phyloP scores from a whole-genome alignment of 2,113 vertebrate species.

The Miniopterus natalensis region DNA sequence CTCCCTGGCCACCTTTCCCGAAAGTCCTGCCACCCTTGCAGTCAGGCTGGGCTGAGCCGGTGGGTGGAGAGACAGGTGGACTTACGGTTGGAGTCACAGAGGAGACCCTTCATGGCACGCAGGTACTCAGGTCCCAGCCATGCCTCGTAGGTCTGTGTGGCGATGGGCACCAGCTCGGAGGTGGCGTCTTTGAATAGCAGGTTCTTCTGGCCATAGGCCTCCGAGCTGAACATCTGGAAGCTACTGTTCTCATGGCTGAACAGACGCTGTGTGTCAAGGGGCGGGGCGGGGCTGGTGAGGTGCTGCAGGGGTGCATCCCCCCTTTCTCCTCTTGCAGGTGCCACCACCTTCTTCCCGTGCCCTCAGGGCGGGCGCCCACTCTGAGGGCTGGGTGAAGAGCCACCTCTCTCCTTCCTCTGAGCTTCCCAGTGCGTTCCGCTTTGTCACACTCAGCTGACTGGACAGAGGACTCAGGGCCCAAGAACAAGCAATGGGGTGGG shows the following conservation, averaged over 20 bases:
- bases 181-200: constrained; percentile 94
- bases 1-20: not conserved
- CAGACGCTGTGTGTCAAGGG: constrained; percentile 80
- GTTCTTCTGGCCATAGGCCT: constrained; percentile 84
- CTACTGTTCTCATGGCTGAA: constrained; percentile 85
- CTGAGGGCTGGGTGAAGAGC: not conserved
- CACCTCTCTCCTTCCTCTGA: not conserved
- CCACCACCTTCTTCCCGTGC: not conserved
- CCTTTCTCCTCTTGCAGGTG: not conserved
- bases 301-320: fast-evolving
- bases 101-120: constrained; percentile 90
- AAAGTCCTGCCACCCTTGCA: not conserved
- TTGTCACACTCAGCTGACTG: not conserved
- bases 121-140: constrained; percentile 94
- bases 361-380: not conserved
- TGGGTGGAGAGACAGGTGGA: not conserved
- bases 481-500: not conserved
- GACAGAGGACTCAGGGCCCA: not conserved
- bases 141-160: constrained; percentile 88
- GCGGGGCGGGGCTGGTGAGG: not conserved
- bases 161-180: constrained; percentile 85
- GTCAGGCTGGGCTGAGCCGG: not conserved
- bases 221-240: constrained; percentile 94
- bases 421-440: not conserved
- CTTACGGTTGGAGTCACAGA: constrained; percentile 92